Conservation (phyloP, 2,797 vertebrate genomes). For the Adelosebastes latens region DNA sequence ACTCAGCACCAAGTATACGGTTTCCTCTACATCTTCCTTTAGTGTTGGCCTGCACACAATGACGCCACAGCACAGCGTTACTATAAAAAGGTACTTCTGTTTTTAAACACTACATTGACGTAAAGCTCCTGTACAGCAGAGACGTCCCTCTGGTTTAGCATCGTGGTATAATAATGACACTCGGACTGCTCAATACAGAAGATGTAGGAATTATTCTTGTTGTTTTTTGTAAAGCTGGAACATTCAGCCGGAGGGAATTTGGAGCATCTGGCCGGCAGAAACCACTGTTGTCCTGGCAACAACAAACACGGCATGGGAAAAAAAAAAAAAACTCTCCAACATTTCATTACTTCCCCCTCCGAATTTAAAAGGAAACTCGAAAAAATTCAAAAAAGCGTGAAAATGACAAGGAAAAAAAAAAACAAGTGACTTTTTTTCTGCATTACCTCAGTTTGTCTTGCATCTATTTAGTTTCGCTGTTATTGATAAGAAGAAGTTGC, state of each 20-base stretch:
- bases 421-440: conserved; percentile 57
- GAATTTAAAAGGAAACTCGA: conserved; percentile 21
- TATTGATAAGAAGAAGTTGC: conserved; percentile 33
- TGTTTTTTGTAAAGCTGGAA: conserved; percentile 17
- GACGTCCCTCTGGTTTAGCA: conserved; percentile 4
- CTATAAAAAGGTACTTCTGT: conserved; percentile 56
- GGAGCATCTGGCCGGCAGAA: conserved; percentile 32
- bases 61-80: conserved; percentile 22
- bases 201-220: conserved; percentile 32
- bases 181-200: background rate
- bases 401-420: conserved; percentile 62
- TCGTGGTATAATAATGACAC: conserved; percentile 4
- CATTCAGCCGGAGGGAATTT: conserved; percentile 10
- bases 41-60: conserved; percentile 21
- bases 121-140: conserved; percentile 5
- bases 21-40: conserved; percentile 31
- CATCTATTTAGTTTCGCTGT: conserved; percentile 29
- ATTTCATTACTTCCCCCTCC: conserved; percentile 5
- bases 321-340: conserved; percentile 7
- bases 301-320: conserved; percentile 14
- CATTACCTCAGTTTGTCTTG: conserved; percentile 70
- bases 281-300: conserved; percentile 46
- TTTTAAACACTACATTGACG: conserved; percentile 68
- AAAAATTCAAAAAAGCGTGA: background rate
- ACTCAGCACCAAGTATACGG: conserved; percentile 14